These are phyloP conservation scores for Paramormyrops hopkinsi DNA, from an alignment of 2,797 vertebrate species.

Conservation along the genomic window DNA sequence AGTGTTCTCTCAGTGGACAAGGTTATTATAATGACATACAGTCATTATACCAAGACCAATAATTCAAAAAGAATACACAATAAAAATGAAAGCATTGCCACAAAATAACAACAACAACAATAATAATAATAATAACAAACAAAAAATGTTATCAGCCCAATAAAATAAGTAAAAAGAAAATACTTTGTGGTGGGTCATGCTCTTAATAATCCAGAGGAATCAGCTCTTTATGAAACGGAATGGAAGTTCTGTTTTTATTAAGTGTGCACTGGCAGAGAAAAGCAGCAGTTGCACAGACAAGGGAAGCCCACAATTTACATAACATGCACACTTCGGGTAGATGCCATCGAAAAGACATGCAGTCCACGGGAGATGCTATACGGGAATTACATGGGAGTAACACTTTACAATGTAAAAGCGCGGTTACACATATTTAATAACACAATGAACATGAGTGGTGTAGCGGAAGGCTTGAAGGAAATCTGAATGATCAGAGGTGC, in stretches of 20 bases:
- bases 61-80: too few relatives aligned
- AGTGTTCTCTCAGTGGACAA: too few relatives aligned
- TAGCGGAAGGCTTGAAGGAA: background rate
- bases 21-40: too few relatives aligned
- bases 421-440: background rate
- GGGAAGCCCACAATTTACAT: background rate
- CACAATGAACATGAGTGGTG: background rate
- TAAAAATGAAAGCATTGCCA: too few relatives aligned
- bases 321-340: background rate
- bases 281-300: background rate
- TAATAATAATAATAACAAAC: too few relatives aligned
- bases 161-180: background rate
- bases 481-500: background rate
- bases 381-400: background rate
- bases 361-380: background rate
- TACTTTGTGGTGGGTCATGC: background rate
- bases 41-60: too few relatives aligned
- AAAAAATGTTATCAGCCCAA: background rate
- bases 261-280: background rate
- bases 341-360: background rate
- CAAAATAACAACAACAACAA: too few relatives aligned
- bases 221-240: background rate
- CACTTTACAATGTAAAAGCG: background rate
- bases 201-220: background rate
- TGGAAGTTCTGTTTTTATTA: background rate